Conservation (phyloP, 2,113 vertebrate species). For the Ophiodon elongatus region DNA sequence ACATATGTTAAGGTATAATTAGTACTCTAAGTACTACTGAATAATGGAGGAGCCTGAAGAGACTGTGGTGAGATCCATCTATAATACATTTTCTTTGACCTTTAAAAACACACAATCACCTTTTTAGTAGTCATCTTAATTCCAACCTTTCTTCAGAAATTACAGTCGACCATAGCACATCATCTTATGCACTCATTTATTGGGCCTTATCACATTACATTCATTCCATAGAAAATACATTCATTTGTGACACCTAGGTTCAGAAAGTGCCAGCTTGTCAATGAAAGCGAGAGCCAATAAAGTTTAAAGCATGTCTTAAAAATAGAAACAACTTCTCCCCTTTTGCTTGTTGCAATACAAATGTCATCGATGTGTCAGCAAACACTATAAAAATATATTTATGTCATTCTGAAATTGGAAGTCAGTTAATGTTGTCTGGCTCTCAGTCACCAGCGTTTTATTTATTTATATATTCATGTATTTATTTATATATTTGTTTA, state of each 20-base stretch:
- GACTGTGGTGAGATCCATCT: background rate
- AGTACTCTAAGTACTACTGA: background rate
- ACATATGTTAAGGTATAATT: background rate
- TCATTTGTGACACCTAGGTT: constrained; percentile 74
- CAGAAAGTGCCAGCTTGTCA: constrained; percentile 62
- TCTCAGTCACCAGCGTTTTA: constrained; percentile 24
- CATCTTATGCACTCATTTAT: constrained; percentile 70
- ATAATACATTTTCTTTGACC: background rate
- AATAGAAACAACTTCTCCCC: constrained; percentile 70
- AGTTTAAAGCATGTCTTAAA: constrained; percentile 79
- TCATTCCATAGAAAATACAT: constrained; percentile 86
- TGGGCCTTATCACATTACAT: constrained; percentile 80
- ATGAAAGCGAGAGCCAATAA: constrained; percentile 67
- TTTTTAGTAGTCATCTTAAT: background rate
- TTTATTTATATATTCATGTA: constrained; percentile 21
- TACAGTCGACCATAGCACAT: background rate
- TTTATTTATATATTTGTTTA: constrained; percentile 10
- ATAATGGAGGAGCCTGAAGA: background rate
- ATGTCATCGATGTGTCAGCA: constrained; percentile 63
- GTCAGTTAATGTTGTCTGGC: constrained; percentile 57
- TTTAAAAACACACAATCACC: background rate
- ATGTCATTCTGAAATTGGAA: constrained; percentile 75
- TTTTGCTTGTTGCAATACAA: constrained; percentile 70
- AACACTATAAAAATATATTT: constrained; percentile 83
- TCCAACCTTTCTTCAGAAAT: background rate